Evolutionary conservation across 2,888 invertebrate species (phyloP).

Genomic region (Harpagoxenus sublaevis): DNA sequence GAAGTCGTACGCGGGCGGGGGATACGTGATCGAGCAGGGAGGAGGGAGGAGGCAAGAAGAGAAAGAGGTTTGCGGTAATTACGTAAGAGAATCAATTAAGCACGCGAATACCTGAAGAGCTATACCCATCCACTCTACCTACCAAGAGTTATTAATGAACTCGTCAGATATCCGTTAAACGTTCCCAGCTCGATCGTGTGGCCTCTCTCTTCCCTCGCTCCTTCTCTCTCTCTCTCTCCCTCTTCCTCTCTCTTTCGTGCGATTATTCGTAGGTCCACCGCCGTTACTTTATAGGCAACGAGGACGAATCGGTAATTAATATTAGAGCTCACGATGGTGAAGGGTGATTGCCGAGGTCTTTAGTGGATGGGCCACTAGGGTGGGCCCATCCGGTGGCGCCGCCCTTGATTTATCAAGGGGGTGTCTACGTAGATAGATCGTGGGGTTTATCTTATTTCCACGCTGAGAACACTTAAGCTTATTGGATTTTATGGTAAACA

Average conservation of each 20-base stretch:
- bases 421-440: conserved; percentile 42
- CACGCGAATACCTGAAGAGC: conserved; percentile 74
- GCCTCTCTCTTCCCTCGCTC: conserved; percentile 45
- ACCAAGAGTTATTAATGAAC: conserved; percentile 81
- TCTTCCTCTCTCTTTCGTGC: conserved; percentile 28
- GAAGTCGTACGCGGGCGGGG: neutral
- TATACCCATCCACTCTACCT: conserved; percentile 72
- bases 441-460: conserved; percentile 55
- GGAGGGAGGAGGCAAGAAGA: conserved; percentile 27
- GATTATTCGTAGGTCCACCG: conserved; percentile 64
- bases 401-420: conserved; percentile 65
- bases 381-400: conserved; percentile 69
- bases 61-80: conserved; percentile 73
- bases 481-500: conserved; percentile 56
- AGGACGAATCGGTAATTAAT: conserved; percentile 74
- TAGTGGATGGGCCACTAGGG: conserved; percentile 66
- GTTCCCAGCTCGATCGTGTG: conserved; percentile 71
- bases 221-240: neutral
- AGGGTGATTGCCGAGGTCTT: conserved; percentile 48
- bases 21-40: conserved; percentile 2
- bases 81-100: conserved; percentile 80
- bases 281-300: conserved; percentile 62
- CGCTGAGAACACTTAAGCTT: conserved; percentile 54
- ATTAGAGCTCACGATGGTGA: conserved; percentile 52
- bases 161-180: conserved; percentile 81